These are phyloP conservation scores for Bos javanicus DNA, from an alignment of 2,113 vertebrate species.

Conservation along the genomic window DNA sequence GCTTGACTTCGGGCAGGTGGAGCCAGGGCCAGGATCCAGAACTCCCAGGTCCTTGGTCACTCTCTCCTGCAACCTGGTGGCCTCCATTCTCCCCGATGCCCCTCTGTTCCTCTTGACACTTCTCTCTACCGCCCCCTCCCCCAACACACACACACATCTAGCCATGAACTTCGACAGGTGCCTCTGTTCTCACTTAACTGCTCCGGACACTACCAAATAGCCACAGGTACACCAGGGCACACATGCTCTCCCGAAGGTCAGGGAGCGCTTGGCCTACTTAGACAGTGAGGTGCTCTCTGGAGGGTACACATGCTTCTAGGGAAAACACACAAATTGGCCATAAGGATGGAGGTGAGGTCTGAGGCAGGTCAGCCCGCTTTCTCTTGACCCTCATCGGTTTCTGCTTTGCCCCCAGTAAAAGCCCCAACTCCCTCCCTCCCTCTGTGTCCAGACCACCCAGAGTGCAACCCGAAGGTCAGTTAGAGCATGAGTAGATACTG, in stretches of 20 bases:
- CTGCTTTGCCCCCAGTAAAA: background rate
- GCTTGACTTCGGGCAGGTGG: background rate
- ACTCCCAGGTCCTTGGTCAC: background rate
- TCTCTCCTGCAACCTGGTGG: background rate
- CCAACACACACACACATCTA: background rate
- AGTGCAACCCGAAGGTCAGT: background rate
- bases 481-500: background rate
- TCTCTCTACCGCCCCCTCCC: background rate
- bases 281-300: background rate
- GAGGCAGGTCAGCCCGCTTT: fast-evolving
- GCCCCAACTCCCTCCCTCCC: no score
- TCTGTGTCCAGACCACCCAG: background rate
- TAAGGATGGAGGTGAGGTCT: background rate
- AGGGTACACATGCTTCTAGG: background rate
- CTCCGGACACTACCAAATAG: background rate
- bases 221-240: background rate
- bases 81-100: background rate
- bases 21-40: background rate
- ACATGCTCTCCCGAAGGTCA: fast-evolving
- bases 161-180: background rate
- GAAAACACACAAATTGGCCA: background rate
- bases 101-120: background rate
- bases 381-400: background rate
- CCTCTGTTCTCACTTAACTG: background rate
- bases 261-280: fast-evolving